Evolutionary conservation across 2,888 invertebrate species (phyloP).

Genomic region (Aelia acuminata): DNA sequence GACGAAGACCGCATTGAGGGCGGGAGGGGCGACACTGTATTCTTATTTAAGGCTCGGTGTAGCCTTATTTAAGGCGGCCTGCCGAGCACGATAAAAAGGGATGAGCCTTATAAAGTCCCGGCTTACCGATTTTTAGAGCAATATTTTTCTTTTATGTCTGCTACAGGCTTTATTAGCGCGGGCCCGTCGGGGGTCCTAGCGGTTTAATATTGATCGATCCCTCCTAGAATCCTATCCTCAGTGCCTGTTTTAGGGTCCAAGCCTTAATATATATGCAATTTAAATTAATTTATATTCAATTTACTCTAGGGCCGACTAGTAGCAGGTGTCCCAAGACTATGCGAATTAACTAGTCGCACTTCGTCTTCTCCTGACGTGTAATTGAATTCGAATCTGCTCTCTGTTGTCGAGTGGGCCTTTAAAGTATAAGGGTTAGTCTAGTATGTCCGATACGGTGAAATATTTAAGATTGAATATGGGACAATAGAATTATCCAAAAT

Average conservation of each 20-base stretch:
- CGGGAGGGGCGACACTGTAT: not conserved
- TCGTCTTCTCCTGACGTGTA: constrained; percentile 3
- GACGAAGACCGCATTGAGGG: not conserved
- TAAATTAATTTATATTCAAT: no score
- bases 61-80: constrained; percentile 55
- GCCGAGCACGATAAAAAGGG: constrained; percentile 51
- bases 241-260: not conserved
- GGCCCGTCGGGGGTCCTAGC: not conserved
- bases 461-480: not conserved
- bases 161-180: constrained; percentile 47
- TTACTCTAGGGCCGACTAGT: not conserved
- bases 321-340: not conserved
- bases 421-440: not conserved
- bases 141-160: constrained; percentile 55
- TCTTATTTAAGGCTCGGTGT: not conserved
- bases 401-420: not conserved
- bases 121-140: constrained; percentile 52
- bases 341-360: not conserved
- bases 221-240: not conserved
- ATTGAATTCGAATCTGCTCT: constrained; percentile 10
- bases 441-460: not conserved
- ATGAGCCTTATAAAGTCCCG: constrained; percentile 53
- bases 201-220: constrained; percentile 30
- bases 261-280: not conserved
- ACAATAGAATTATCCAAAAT: not conserved